Conservation (phyloP, 2,797 vertebrate species). For the Trematocara caparti region DNA sequence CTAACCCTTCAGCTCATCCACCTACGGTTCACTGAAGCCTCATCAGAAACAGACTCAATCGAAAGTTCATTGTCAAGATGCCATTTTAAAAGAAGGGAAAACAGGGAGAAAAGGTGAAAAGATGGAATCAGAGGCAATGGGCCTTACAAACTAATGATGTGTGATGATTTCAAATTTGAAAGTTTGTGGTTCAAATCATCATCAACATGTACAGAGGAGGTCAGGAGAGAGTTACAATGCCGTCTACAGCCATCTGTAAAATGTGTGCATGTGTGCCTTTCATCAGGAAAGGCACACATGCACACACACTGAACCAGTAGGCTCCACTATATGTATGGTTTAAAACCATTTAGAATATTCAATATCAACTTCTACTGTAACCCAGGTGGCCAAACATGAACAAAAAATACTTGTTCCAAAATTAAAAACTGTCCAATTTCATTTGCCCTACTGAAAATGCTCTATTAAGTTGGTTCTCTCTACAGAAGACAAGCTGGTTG, state of each 20-base stretch:
- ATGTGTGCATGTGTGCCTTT: neutral
- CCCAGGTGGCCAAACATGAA: neutral
- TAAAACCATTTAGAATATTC: neutral
- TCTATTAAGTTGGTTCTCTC: neutral
- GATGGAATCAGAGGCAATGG: neutral
- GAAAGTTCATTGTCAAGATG: neutral
- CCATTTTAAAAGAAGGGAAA: neutral
- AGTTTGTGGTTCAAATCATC: neutral
- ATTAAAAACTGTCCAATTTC: neutral
- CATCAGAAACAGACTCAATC: neutral
- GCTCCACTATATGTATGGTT: neutral
- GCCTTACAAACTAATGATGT: neutral
- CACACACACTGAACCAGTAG: neutral
- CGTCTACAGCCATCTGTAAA: neutral
- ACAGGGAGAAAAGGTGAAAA: neutral
- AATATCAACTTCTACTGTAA: neutral
- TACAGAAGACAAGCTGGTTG: neutral
- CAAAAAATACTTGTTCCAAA: neutral
- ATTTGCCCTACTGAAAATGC: neutral
- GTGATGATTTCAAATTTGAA: neutral
- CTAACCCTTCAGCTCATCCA: neutral
- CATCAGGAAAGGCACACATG: neutral
- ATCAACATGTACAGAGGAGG: neutral
- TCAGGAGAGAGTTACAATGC: neutral
- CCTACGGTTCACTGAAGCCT: neutral